These are phyloP conservation scores for Falcunculus frontatus DNA, from an alignment of 2,113 vertebrate genomes.

Conservation along the genomic window DNA sequence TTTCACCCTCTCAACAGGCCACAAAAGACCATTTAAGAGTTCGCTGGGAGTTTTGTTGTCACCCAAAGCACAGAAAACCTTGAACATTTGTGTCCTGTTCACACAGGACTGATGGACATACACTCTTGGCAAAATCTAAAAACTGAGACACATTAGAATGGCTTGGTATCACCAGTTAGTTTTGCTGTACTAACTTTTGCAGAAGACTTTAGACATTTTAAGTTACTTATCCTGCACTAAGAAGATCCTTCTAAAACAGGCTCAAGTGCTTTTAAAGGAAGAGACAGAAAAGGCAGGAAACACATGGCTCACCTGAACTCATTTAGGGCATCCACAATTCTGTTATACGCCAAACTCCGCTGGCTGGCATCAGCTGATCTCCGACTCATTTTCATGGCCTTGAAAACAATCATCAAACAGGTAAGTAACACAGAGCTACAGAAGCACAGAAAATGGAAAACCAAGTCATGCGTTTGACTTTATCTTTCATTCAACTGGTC, in stretches of 20 bases:
- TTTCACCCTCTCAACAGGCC: rapidly evolving
- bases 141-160: not conserved
- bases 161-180: not conserved
- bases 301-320: constrained; percentile 87
- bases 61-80: not conserved
- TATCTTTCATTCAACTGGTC: constrained; percentile 11
- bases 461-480: constrained; percentile 44
- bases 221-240: not conserved
- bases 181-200: not conserved
- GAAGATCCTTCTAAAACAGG: not conserved
- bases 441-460: constrained; percentile 34
- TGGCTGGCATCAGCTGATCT: constrained; percentile 93
- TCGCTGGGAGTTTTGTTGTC: not conserved
- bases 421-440: constrained; percentile 41
- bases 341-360: constrained; percentile 90
- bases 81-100: not conserved
- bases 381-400: constrained; percentile 99
- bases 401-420: constrained; percentile 72
- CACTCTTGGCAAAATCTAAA: not conserved
- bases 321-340: constrained; percentile 95
- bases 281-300: not conserved
- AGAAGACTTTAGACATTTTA: not conserved
- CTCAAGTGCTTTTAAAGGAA: not conserved
- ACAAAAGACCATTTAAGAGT: not conserved
- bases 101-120: not conserved